Evolutionary conservation across 2,797 vertebrate species (phyloP).

Genomic region (Protonibea diacanthus): DNA sequence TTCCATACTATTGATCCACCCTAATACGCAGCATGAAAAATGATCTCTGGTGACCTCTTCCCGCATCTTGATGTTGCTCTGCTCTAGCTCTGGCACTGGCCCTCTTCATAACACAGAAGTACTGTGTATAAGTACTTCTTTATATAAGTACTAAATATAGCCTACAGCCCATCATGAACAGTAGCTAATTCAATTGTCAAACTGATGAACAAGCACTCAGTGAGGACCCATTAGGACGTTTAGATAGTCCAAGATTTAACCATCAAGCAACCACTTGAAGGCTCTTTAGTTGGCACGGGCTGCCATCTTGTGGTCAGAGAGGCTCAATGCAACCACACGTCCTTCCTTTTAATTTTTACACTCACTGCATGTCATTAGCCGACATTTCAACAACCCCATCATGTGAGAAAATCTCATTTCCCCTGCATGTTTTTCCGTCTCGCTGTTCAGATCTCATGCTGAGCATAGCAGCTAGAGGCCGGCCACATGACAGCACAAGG

Average conservation of each 20-base stretch:
- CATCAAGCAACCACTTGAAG: no score
- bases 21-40: neutral
- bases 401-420: slow-evolving; percentile 45
- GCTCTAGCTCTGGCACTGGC: neutral
- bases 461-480: slow-evolving; percentile 9
- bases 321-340: slow-evolving; percentile 26
- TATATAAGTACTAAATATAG: no score
- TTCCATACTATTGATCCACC: neutral
- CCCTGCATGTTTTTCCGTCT: neutral
- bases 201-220: neutral
- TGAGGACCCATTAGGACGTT: neutral
- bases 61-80: neutral
- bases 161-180: neutral
- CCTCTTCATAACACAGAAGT: neutral
- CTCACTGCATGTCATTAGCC: slow-evolving; percentile 44
- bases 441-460: neutral
- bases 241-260: neutral
- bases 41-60: neutral
- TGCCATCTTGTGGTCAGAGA: slow-evolving; percentile 57
- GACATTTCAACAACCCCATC: neutral
- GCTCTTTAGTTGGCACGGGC: neutral
- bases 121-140: neutral
- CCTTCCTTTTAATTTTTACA: neutral
- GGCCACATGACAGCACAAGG: slow-evolving; percentile 66
- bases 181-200: neutral